These are phyloP conservation scores for Datnioides undecimradiatus DNA, from an alignment of 2,113 vertebrate genomes.

Conservation along the genomic window DNA sequence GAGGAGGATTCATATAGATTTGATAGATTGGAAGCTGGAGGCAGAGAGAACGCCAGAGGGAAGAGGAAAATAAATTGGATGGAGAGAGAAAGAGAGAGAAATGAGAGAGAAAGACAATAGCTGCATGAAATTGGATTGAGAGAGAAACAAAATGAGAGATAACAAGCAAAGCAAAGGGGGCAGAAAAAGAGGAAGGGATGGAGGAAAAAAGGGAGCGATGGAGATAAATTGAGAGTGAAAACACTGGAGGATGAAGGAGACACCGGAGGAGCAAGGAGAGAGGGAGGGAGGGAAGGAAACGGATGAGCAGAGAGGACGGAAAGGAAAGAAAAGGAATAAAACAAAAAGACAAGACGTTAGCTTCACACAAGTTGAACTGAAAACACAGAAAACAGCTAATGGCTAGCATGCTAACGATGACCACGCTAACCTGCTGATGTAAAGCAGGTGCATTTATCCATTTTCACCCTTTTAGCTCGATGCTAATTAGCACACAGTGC, in stretches of 20 bases:
- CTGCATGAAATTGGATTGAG: conserved; percentile 63
- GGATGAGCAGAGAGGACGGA: neutral
- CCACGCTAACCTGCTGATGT: neutral
- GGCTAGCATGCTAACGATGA: neutral
- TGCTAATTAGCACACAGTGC: too few species aligned
- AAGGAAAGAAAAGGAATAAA: neutral
- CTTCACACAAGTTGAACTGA: too few species aligned
- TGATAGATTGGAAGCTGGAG: conserved; percentile 60
- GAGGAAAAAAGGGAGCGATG: neutral
- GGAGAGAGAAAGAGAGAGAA: conserved; percentile 23
- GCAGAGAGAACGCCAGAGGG: conserved; percentile 46
- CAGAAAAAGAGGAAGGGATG: neutral
- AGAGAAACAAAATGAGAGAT: conserved; percentile 46
- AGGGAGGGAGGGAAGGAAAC: neutral
- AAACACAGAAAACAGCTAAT: neutral
- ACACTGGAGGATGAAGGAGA: neutral
- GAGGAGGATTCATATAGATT: conserved; percentile 44
- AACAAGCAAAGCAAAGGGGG: conserved; percentile 26
- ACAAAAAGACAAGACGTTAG: neutral
- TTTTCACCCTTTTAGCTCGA: too few species aligned
- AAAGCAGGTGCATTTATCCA: too few species aligned
- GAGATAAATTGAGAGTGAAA: conserved; percentile 5
- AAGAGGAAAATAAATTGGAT: conserved; percentile 65
- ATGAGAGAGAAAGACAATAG: conserved; percentile 32
- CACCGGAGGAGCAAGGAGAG: neutral